Base-by-base conservation (phyloP, 2,888 invertebrate species). In the Rhagonycha fulva region DNA sequence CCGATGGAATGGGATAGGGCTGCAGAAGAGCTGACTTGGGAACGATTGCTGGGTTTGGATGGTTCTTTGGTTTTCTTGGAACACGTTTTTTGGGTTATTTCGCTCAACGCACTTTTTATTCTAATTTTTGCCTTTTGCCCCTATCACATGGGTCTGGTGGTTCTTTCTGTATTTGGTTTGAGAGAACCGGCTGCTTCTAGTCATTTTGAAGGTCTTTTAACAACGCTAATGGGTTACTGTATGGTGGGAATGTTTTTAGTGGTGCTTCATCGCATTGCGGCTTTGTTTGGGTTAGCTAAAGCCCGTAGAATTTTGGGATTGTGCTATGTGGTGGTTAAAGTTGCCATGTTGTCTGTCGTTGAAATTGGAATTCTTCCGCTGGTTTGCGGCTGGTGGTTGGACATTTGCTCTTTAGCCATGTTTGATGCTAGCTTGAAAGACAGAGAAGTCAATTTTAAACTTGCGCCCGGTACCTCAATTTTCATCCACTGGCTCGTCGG, bases 401-500 rank as follows among this genome's bases (percentile, higher is more conserved):
- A 99, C 86, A 95, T 99, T 75, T 99, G 99, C 86, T 98, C 99
- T 0, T 89, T 99, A 81, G 93, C 96, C 0, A 92, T 97, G 91
- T 96, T 97, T 82, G 96, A 97, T 85, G 96, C 97, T 1, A 95
- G 95, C 0, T 90, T 97, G 0, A 94, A 94, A 85, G 96, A 96
- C 85, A 92, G 99, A 61, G 95, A 97, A 86, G 91, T 93, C 0
- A 96, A 96, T 79, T 96, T 99, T 82, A 92, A 94, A 80, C 91
- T 95, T 0, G 97, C 98, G 0, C 99, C 99, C 0, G 98, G 98
- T 82, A 98, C 99, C 0, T 96, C 97, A 0, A 96, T 99, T 91
- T 99, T 99, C 86, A 95, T 99, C 73, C 99, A 99, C 87, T 99
- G 99, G 99, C 92, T 99, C 62, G 96, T 98, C 9, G 99, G 99